Evolutionary conservation across 2,888 invertebrate species (phyloP), one percentile per base, ranked within the genome.

Genomic region (Orthosia incerta): DNA sequence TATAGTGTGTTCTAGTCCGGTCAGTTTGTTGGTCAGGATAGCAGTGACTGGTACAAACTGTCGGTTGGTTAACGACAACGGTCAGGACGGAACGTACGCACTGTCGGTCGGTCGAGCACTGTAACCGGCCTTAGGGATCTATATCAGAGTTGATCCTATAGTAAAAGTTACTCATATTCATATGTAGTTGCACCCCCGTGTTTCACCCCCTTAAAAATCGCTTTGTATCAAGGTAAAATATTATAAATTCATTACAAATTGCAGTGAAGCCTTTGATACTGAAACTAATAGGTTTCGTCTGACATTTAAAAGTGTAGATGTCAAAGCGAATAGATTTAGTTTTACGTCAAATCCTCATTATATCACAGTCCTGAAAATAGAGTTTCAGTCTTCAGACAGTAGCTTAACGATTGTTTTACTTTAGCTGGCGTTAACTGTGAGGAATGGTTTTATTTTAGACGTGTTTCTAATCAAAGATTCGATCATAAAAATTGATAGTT

Each of bases 251-350:
- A 39, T 39, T 0, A 39, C 20, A n/a, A 56, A 16, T 26, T 26
- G 26, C 15, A 56, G 26, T 56, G 55, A 26, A 16, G 4, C 55
- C 15, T 15, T 55, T 55, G 4, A 5, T 55, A 5, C 46, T 18
- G n/a, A 11, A 48, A 74, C 46, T 26, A 53, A 75, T 26, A 20
- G 23, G 26, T 68, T 48, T n/a, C 53, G 55, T 26, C 16, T 65
- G 71, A 70, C 71, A 71, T 79, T 82, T 60, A n/a, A 18, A 51
- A 45, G n/a, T 15, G 26, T 18, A 60, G 70, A 79, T 79, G 82
- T 70, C 76, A 60, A 26, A 59, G 66, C 4, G 56, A 53, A 71
- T 66, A 66, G 69, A 55, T 63, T 67, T 53, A 45, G 20, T 48
- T 76, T 48, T 51, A 71, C 63, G 16, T 50, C 16, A 18, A 55